Conservation (phyloP, 2,797 vertebrate genomes). For the Sebastes alutus region DNA sequence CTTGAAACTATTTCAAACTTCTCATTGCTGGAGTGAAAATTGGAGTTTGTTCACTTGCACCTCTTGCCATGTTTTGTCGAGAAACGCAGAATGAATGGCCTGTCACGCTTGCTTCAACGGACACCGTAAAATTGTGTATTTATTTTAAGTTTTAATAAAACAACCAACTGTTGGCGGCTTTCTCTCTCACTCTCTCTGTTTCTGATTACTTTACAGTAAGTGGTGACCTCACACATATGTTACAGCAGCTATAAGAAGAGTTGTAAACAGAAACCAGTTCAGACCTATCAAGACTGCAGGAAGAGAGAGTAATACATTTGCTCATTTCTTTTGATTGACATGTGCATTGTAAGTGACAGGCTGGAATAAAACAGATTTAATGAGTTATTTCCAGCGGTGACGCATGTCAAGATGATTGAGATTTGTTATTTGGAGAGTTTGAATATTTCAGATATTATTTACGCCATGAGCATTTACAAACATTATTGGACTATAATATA, state of each 20-base stretch:
- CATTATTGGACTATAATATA: background rate
- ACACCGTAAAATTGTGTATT: constrained; percentile 39
- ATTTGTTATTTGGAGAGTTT: background rate
- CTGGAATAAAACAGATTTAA: constrained; percentile 27
- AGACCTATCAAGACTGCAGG: background rate
- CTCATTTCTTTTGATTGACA: constrained; percentile 51
- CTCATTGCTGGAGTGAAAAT: constrained; percentile 10
- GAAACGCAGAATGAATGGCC: background rate
- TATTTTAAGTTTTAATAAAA: constrained; percentile 62
- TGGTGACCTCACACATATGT: constrained; percentile 58
- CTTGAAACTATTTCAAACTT: constrained; percentile 25
- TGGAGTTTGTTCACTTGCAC: background rate
- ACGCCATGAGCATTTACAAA: background rate
- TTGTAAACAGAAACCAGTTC: constrained; percentile 17
- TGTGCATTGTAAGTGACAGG: background rate
- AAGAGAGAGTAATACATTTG: background rate
- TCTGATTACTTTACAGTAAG: constrained; percentile 43
- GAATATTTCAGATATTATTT: background rate
- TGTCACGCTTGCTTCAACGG: background rate
- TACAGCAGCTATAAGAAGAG: constrained; percentile 29
- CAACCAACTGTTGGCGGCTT: constrained; percentile 25
- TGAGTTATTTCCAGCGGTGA: constrained; percentile 31
- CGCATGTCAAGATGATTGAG: background rate
- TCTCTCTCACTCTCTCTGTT: constrained; percentile 19
- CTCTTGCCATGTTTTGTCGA: background rate